Conservation (phyloP, 2,888 invertebrate genomes). For the Barypeithes pellucidus region DNA sequence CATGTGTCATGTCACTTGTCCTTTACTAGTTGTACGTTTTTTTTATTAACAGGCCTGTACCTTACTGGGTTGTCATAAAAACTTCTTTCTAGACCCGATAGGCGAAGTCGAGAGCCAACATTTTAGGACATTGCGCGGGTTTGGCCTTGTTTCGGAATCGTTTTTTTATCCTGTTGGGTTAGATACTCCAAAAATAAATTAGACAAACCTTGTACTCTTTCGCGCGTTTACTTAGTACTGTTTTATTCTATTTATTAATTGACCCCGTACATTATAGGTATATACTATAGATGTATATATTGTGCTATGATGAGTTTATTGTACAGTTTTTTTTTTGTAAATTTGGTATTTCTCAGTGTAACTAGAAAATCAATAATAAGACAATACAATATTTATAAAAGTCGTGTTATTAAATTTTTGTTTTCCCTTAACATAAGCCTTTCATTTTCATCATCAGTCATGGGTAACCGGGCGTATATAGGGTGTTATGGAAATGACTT, state of each 20-base stretch:
- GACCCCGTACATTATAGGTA: slow-evolving; percentile 28
- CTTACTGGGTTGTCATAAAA: too few relatives aligned
- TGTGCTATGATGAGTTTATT: slow-evolving; percentile 29
- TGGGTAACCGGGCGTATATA: too few relatives aligned
- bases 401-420: slow-evolving; percentile 49
- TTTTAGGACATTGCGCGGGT: too few relatives aligned
- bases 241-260: slow-evolving; percentile 42
- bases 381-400: slow-evolving; percentile 56
- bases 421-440: slow-evolving; percentile 40
- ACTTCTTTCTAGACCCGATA: too few relatives aligned
- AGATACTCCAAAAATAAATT: too few relatives aligned
- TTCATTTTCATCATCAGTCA: neutral
- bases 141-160: too few relatives aligned
- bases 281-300: slow-evolving; percentile 33
- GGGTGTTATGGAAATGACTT: too few relatives aligned
- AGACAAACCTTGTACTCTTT: neutral
- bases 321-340: slow-evolving; percentile 50
- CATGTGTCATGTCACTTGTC: too few relatives aligned
- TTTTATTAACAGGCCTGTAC: too few relatives aligned
- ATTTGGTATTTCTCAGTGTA: slow-evolving; percentile 41
- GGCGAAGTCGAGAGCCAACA: too few relatives aligned
- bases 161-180: too few relatives aligned
- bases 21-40: too few relatives aligned
- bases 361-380: slow-evolving; percentile 54
- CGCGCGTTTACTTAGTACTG: slow-evolving; percentile 40